Evolutionary conservation across 1,140 invertebrate species (phyloP).

Genomic region (Caerostris darwini): DNA sequence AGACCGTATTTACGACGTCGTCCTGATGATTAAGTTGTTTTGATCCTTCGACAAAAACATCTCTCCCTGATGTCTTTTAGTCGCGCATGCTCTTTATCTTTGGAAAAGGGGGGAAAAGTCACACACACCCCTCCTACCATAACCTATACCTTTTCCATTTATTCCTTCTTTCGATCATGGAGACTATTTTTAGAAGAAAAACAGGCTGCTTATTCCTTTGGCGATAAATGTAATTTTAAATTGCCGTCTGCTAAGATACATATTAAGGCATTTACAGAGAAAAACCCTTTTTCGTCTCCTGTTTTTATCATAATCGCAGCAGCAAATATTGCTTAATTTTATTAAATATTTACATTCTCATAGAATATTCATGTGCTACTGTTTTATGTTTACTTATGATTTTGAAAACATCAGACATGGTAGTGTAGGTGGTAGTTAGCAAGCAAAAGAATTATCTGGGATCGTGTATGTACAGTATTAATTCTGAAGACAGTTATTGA

Average conservation of each 20-base stretch:
- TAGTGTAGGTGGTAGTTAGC: no score
- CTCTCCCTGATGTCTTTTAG: slow-evolving; percentile 3
- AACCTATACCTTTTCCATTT: background rate
- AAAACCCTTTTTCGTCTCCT: no score
- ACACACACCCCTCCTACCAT: background rate
- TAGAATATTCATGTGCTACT: no score
- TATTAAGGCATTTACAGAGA: background rate
- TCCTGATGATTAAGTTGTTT: slow-evolving; percentile 38
- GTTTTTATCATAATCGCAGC: no score
- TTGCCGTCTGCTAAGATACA: background rate
- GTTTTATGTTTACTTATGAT: no score
- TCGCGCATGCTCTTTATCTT: background rate
- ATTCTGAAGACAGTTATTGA: no score
- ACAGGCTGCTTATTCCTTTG: background rate
- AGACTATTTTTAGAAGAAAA: background rate
- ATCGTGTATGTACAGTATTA: no score
- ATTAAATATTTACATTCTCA: no score
- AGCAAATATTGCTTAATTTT: no score
- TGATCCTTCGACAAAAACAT: slow-evolving; percentile 32
- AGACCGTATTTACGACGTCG: slow-evolving; percentile 2
- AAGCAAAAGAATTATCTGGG: no score
- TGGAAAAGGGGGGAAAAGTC: background rate
- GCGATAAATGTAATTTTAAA: no score
- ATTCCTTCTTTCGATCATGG: background rate
- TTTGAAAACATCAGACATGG: no score